phyloP scores from a whole-genome alignment of 2,888 invertebrate genomes.

The Lottia scabra region DNA sequence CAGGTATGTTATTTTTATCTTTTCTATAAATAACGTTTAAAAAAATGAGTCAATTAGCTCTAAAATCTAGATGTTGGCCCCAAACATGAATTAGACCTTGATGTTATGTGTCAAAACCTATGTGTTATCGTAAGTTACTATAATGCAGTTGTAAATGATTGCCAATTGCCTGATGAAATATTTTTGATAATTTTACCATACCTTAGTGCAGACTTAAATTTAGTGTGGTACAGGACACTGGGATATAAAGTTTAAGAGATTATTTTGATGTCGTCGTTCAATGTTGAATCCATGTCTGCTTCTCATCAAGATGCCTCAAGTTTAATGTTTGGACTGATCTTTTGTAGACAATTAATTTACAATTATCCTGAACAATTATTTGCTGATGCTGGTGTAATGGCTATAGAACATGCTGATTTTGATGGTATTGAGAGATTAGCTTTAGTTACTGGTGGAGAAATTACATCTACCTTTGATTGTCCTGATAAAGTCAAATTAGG shows the following conservation, averaged over 20 bases:
- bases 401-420: conserved; percentile 99
- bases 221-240: neutral
- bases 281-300: no score
- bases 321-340: conserved; percentile 6
- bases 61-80: neutral
- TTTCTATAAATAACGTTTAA: no score
- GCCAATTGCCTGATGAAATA: no score
- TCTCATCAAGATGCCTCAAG: no score
- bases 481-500: conserved; percentile 93
- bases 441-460: conserved; percentile 94
- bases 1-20: conserved; percentile 72
- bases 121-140: no score
- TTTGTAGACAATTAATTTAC: conserved; percentile 91
- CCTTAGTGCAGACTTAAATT: no score
- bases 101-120: no score
- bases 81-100: no score
- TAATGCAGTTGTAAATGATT: no score
- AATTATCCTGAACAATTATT: conserved; percentile 99
- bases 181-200: no score
- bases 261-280: neutral
- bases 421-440: conserved; percentile 98
- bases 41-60: neutral
- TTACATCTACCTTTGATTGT: conserved; percentile 96
- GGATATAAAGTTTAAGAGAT: neutral
- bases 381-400: conserved; percentile 98